Percentiles rank a stretch among this genome's conserved stretches.
These are phyloP conservation scores for Pseudorasbora parva DNA, from an alignment of 2,113 vertebrate species.

Conservation along the genomic window DNA sequence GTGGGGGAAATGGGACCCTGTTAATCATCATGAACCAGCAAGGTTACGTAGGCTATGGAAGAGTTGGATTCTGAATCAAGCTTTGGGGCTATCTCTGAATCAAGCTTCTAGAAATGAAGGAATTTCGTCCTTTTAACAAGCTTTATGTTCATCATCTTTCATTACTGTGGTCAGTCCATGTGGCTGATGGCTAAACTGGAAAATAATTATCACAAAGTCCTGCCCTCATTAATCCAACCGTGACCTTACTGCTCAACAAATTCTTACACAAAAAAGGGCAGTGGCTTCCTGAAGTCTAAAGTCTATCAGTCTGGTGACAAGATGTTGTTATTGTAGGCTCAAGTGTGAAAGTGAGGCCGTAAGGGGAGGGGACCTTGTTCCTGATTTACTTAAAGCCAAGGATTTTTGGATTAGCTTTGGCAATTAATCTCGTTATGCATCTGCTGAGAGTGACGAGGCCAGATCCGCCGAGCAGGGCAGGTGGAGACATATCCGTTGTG, in stretches of 20 bases:
- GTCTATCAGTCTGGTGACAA: background rate
- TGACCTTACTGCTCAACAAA: background rate
- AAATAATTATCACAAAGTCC: background rate
- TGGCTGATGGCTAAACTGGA: background rate
- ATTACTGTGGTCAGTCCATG: background rate
- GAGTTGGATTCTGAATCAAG: background rate
- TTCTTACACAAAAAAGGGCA: background rate
- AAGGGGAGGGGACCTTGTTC: slow-evolving; percentile 57
- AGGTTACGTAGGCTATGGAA: background rate
- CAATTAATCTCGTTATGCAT: slow-evolving; percentile 74
- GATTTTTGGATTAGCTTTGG: slow-evolving; percentile 75
- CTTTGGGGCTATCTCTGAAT: background rate
- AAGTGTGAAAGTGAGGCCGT: slow-evolving; percentile 50
- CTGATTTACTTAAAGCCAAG: slow-evolving; percentile 73
- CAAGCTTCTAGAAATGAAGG: too few relatives aligned
- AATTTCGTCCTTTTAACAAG: background rate
- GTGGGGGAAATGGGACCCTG: too few relatives aligned
- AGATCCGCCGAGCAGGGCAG: background rate
- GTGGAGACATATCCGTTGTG: slow-evolving; percentile 38
- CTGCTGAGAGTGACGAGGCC: slow-evolving; percentile 43
- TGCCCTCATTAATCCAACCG: background rate
- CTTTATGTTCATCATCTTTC: background rate
- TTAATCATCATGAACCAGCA: background rate
- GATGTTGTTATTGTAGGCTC: slow-evolving; percentile 1
- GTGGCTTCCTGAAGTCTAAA: background rate